Conservation (phyloP, 1,140 invertebrate genomes). For the Tetramorium simillimum region DNA sequence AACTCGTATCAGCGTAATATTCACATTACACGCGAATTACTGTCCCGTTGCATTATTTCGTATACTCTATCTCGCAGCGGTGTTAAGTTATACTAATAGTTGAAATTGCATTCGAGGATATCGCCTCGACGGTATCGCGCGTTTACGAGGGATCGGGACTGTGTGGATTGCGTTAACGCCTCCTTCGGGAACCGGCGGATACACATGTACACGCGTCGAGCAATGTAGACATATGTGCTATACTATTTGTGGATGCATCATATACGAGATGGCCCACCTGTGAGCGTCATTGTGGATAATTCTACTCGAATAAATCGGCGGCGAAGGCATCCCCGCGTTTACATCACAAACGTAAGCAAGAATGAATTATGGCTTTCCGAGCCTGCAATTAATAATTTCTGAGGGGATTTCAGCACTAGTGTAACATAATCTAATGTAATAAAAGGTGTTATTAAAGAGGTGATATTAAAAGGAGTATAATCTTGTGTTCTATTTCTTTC, state of each 20-base stretch:
- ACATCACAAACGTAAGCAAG: background rate
- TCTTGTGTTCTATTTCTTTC: background rate
- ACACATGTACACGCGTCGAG: slow-evolving; percentile 30
- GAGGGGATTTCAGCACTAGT: background rate
- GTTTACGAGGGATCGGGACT: slow-evolving; percentile 21
- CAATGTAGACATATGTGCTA: slow-evolving; percentile 35
- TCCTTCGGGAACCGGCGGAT: slow-evolving; percentile 47
- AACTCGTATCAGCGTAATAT: background rate
- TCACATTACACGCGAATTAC: background rate
- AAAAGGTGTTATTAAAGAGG: too few relatives aligned
- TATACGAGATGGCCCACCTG: slow-evolving; percentile 59
- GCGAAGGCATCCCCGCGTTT: background rate
- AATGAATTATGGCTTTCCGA: background rate
- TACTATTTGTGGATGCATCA: slow-evolving; percentile 52
- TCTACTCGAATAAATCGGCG: slow-evolving; percentile 45
- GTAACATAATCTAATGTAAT: background rate
- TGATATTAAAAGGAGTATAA: too few relatives aligned
- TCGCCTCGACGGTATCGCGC: slow-evolving; percentile 8
- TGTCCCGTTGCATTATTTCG: slow-evolving; percentile 2
- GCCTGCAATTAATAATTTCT: background rate
- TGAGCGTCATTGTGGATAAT: slow-evolving; percentile 50
- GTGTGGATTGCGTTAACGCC: slow-evolving; percentile 51
- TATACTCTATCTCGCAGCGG: slow-evolving; percentile 6
- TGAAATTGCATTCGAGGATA: slow-evolving; percentile 55
- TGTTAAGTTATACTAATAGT: slow-evolving; percentile 61